Evolutionary conservation across 2,113 vertebrate species (phyloP), one percentile per base, ranked within the genome.

Genomic region (Octodon degus): DNA sequence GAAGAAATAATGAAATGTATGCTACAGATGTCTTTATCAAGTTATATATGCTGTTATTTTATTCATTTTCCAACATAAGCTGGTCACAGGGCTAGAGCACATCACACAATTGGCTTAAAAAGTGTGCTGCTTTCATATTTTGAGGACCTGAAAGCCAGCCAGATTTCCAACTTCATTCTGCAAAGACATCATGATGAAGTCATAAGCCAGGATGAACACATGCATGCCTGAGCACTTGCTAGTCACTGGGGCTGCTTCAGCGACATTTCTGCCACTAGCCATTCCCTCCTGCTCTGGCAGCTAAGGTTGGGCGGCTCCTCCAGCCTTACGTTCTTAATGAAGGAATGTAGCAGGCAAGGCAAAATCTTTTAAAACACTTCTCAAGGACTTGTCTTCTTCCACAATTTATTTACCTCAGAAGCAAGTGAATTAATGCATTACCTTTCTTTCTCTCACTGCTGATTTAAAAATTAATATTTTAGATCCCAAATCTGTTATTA

Each of bases 91-190:
- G 63, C 68, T 58, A 76, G 74, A 80, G 70, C 1, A 1, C 27
- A 8, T 47, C 87, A 58, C 22, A 87, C 77, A 83, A 58, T 6
- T 79, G 92, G 53, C n/a, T 63, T 58, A 72, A 72, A n/a, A 76
- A 58, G 25, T 53, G 63, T 20, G 16, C 25, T 63, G 5, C 55
- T 67, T 85, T 53, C 77, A n/a, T 30, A 94, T 95, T 86, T 88
- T 82, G 96, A 90, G 96, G 88, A 22, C 24, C 47, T 47, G 20
- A 81, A n/a, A 72, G 58, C 34, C 50, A 32, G 19, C 10, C 43
- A 68, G 62, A 93, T 91, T 89, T 94, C 60, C 65, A 87, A 37
- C 67, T 80, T 86, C 37, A 40, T 82, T 79, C 88, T 80, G 50
- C 58, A 76, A 68, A 81, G 53, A 77, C 40, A 77, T 58, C 58